Percentiles rank a stretch among this genome's conserved stretches.
Evolutionary conservation across 2,888 invertebrate genomes (phyloP).

Genomic region (Stramonita haemastoma): DNA sequence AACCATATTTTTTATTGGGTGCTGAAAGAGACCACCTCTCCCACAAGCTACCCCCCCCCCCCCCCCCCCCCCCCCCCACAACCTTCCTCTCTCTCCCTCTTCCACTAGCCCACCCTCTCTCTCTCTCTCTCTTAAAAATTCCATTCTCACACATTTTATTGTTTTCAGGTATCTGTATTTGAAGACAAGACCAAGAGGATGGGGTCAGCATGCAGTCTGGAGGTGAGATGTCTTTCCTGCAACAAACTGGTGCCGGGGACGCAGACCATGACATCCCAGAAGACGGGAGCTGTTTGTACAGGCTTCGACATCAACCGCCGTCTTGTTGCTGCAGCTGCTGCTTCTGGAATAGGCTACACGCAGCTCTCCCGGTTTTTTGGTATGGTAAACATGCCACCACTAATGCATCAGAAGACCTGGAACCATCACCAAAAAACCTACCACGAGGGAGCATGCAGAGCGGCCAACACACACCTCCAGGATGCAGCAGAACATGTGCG

Average conservation of each 20-base stretch:
- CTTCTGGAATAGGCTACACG: neutral
- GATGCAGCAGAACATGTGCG: slow-evolving; percentile 16
- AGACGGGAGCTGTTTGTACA: neutral
- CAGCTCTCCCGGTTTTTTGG: neutral
- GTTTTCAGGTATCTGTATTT: neutral
- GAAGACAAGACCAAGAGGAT: neutral
- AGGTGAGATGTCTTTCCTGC: neutral
- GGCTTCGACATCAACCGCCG: slow-evolving; percentile 12
- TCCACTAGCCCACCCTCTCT: neutral
- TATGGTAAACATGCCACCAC: slow-evolving; percentile 5
- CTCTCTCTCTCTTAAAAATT: neutral
- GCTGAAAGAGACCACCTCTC: no score
- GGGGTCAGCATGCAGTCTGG: neutral
- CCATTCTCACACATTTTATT: neutral
- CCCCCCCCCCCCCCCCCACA: no score
- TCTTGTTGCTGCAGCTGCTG: neutral
- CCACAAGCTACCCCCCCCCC: no score
- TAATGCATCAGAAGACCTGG: slow-evolving; percentile 4
- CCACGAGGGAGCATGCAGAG: neutral
- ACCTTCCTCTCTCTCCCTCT: no score
- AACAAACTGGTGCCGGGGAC: neutral
- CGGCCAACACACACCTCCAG: neutral
- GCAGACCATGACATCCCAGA: slow-evolving; percentile 6
- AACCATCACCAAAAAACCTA: neutral
- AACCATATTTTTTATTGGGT: no score